Conservation (phyloP, 1,140 invertebrate genomes). For the Caenorhabditis remanei region DNA sequence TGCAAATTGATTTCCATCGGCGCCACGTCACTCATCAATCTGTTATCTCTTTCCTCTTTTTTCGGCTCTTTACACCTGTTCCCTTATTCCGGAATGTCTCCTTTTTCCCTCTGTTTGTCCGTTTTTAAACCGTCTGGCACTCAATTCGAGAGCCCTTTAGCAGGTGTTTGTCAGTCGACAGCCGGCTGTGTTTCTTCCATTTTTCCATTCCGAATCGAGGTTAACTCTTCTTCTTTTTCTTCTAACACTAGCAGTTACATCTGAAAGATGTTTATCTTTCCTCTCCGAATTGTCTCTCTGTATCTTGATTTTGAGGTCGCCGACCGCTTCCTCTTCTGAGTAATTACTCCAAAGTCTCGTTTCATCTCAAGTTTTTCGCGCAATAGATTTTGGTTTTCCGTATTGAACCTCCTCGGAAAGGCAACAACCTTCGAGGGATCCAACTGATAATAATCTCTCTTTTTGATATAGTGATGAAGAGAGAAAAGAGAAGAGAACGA, state of each 20-base stretch:
- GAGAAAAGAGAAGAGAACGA: neutral
- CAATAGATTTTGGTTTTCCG: neutral
- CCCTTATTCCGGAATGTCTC: slow-evolving; percentile 17
- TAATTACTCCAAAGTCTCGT: slow-evolving; percentile 23
- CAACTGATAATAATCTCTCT: slow-evolving; percentile 30
- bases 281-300: neutral
- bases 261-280: slow-evolving; percentile 29
- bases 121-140: slow-evolving; percentile 32
- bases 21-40: slow-evolving; percentile 17
- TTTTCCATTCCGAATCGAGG: neutral
- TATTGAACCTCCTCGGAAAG: neutral
- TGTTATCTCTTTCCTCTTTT: slow-evolving; percentile 16
- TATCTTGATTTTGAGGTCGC: slow-evolving; percentile 52
- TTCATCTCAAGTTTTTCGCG: slow-evolving; percentile 41
- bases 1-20: neutral
- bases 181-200: slow-evolving; percentile 3
- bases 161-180: slow-evolving; percentile 48
- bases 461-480: slow-evolving; percentile 10
- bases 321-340: slow-evolving; percentile 25
- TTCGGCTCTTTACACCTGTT: slow-evolving; percentile 42
- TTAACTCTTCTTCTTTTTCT: neutral
- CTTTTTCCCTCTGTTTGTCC: neutral
- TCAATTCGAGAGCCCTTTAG: slow-evolving; percentile 43
- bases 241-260: neutral
- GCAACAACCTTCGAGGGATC: neutral